Evolutionary conservation across 2,797 vertebrate species (phyloP), one percentile per base, ranked within the genome.

Genomic region (Acipenser ruthenus): DNA sequence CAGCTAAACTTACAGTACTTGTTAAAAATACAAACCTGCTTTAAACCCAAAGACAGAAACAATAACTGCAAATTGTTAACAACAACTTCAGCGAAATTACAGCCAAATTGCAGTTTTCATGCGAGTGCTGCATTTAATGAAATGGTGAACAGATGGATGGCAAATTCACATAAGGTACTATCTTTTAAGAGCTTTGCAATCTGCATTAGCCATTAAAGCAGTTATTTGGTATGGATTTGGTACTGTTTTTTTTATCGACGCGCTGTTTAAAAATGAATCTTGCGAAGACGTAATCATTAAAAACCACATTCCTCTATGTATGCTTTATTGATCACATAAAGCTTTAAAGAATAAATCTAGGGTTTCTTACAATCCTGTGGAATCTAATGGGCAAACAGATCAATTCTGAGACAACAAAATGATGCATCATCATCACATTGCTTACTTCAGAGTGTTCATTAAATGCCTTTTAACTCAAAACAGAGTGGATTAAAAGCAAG

Each of bases 391-490:
- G 9, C 60, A 62, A 62, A 50, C 58, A 73, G 53, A 72, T 72
- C 70, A 75, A 80, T 73, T 79, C 18, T 68, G 64, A 72, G 65
- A 13, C 56, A 63, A 71, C 49, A 53, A 69, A 73, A 70, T 80
- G 76, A 82, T 67, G 75, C 75, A 85, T 82, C 83, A 79, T 77
- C 53, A 79, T 77, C 53, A 70, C 74, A 71, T 79, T 75, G 73
- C 83, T 84, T 71, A 76, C 72, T 75, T 72, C 67, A 49, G 65
- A 63, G 73, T 64, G 63, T 79, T 88, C 80, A 81, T 81, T 85
- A 84, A 86, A 80, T 75, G 77, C 69, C 75, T 66, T 52, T 56
- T 86, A 81, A 88, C 87, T 87, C 86, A 88, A 86, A 84, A 9
- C 7, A 37, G 18, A 23, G 60, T 62, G 8, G 18, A 62, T 6